Conservation (phyloP, 2,113 vertebrate genomes). For the Thermophis baileyi region DNA sequence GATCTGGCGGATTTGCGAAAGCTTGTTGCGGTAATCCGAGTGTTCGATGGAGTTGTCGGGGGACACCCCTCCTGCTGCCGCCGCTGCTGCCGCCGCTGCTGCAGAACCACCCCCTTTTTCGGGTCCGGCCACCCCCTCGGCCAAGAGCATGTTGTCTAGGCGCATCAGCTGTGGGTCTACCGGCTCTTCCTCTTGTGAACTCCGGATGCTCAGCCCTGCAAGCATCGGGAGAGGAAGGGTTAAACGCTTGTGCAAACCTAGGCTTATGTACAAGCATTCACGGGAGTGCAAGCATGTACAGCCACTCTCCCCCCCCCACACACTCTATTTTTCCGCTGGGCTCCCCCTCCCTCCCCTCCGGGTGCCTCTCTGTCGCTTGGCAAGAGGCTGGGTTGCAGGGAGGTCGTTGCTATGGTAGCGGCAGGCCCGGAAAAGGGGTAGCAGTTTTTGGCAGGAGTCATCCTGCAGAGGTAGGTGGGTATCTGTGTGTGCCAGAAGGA, state of each 20-base stretch:
- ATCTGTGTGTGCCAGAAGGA: not conserved
- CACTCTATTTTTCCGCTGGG: not conserved
- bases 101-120: constrained; percentile 88
- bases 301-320: not conserved
- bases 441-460: constrained; percentile 9
- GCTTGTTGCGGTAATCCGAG: constrained; percentile 90
- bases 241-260: not conserved
- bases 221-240: not conserved
- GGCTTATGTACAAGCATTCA: not conserved
- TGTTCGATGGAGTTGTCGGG: constrained; percentile 48
- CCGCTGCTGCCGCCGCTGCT: constrained; percentile 81
- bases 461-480: not conserved
- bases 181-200: constrained; percentile 84
- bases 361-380: constrained; percentile 17
- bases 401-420: constrained; percentile 15
- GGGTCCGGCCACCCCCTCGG: constrained; percentile 87
- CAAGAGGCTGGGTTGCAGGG: constrained; percentile 16
- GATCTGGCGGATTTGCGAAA: constrained; percentile 90
- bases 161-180: constrained; percentile 90
- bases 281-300: not conserved
- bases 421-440: not conserved
- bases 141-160: constrained; percentile 90
- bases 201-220: constrained; percentile 85
- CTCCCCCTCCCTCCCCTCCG: not conserved
- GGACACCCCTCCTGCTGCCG: constrained; percentile 73